Evolutionary conservation across 30 jellyfish, hydroid and myxozoan genomes (phyloP).

Genomic region (Aurelia coerulea): DNA sequence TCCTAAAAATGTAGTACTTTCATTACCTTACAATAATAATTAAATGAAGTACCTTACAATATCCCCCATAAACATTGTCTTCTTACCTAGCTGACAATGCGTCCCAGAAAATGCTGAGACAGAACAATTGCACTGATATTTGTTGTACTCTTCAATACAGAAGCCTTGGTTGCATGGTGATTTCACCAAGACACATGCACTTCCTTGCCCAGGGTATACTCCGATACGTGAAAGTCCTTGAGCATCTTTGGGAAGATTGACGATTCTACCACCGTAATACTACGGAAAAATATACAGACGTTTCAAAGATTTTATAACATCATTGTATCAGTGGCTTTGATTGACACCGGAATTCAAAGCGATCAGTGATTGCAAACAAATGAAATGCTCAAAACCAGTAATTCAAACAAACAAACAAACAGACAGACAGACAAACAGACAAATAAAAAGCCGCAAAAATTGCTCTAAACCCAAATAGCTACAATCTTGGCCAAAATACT

Average conservation of each 20-base stretch:
- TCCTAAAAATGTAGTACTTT: no score
- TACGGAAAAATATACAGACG: slow-evolving; percentile 6
- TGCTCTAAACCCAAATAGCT: no score
- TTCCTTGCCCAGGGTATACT: slow-evolving; percentile 99
- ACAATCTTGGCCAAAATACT: no score
- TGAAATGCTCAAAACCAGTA: no score
- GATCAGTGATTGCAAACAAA: no score
- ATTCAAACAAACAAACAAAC: no score
- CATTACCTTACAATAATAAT: no score
- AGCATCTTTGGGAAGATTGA: slow-evolving; percentile 78
- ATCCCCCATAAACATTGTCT: neutral
- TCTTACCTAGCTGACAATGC: slow-evolving; percentile 87
- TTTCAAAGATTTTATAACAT: neutral
- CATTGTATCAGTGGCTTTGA: no score
- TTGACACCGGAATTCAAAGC: no score
- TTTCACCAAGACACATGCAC: slow-evolving; percentile 86
- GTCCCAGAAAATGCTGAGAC: slow-evolving; percentile 89
- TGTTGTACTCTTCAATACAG: slow-evolving; percentile 89
- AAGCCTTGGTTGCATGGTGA: slow-evolving; percentile 96
- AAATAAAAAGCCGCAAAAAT: no score
- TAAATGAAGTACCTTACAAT: no score
- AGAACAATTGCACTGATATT: slow-evolving; percentile 91
- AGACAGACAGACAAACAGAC: no score
- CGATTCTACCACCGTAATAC: slow-evolving; percentile 95
- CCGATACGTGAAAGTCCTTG: slow-evolving; percentile 84